A percentile compares a stretch with the other conserved stretches of the same genome.
Evolutionary conservation across 2,888 invertebrate species (phyloP).

Genomic region (Cacoxenus indagator): DNA sequence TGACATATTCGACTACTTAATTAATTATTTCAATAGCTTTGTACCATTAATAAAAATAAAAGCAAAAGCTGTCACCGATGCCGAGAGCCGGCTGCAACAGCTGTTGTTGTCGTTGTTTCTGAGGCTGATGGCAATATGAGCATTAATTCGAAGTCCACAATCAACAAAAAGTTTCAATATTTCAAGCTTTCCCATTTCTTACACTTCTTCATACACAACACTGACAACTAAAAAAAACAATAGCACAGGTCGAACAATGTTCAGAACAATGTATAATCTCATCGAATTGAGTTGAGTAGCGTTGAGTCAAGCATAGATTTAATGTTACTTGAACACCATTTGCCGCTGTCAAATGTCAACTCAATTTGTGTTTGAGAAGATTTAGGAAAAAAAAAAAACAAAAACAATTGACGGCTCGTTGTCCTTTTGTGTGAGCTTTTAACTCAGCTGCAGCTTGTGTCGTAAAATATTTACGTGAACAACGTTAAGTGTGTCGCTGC

Average conservation of each 20-base stretch:
- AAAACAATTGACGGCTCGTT: slow-evolving; percentile 4
- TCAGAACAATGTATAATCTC: no score
- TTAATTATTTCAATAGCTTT: slow-evolving; percentile 15
- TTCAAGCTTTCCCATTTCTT: neutral
- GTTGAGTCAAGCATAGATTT: neutral
- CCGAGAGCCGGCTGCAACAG: neutral
- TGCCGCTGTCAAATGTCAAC: slow-evolving; percentile 29
- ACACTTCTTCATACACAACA: neutral
- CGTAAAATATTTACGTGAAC: neutral
- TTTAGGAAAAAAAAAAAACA: neutral
- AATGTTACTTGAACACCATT: slow-evolving; percentile 3
- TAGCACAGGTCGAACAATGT: neutral
- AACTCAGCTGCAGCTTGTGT: neutral
- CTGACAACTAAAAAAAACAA: neutral
- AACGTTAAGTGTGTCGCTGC: neutral
- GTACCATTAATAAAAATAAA: slow-evolving; percentile 7
- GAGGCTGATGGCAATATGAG: no score
- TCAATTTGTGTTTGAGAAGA: slow-evolving; percentile 27
- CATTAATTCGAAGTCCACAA: no score
- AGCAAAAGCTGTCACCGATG: neutral
- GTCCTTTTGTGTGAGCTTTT: neutral
- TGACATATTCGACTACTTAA: neutral
- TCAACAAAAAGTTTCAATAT: no score
- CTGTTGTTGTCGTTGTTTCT: neutral
- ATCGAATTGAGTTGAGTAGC: no score